Base-by-base conservation (phyloP, 1,140 invertebrate species). In the Tetraneura akinire region DNA sequence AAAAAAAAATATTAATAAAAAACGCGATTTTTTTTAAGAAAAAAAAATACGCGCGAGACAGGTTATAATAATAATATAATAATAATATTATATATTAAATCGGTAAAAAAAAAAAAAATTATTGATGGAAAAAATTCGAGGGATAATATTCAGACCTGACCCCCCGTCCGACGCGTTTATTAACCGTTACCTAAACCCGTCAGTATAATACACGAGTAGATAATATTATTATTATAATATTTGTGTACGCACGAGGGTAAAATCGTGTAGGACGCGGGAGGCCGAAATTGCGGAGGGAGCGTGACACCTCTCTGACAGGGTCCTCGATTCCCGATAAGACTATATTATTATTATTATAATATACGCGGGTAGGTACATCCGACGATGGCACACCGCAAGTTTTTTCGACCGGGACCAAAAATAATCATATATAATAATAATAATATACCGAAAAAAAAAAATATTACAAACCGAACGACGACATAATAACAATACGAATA, bases 371-470 rank as follows among this genome's bases (percentile, higher is more conserved):
- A 32, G 26, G 16, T 10, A 29, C 60, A n/a, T n/a, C n/a, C n/a
- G n/a, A n/a, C 23, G 23, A n/a, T 70, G n/a, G 66, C 8, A n/a
- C n/a, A 16, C 60, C 60, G 29, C 29, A 32, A 26, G 60, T 62
- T 32, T 26, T 62, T 26, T 62, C 26, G 66, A 70, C 66, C 66
- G 66, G 66, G 66, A 70, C 66, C 66, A 70, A 70, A 23, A 70
- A n/a, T n/a, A n/a, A n/a, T n/a, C n/a, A n/a, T n/a, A n/a, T n/a
- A n/a, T n/a, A n/a, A n/a, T n/a, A n/a, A n/a, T 16, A 64, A 64
- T 64, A 64, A 32, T 64, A 37, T 64, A 9, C 32, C 10, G 16
- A 64, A n/a, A 37, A n/a, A 64, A n/a, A 37, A 47, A 21, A n/a
- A n/a, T n/a, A n/a, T n/a, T n/a, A n/a, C n/a, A n/a, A n/a, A n/a